Percentiles rank a stretch among this genome's conserved stretches.
Evolutionary conservation across 1,140 invertebrate genomes (phyloP).

Genomic region (Pseudomyrmex concolor): DNA sequence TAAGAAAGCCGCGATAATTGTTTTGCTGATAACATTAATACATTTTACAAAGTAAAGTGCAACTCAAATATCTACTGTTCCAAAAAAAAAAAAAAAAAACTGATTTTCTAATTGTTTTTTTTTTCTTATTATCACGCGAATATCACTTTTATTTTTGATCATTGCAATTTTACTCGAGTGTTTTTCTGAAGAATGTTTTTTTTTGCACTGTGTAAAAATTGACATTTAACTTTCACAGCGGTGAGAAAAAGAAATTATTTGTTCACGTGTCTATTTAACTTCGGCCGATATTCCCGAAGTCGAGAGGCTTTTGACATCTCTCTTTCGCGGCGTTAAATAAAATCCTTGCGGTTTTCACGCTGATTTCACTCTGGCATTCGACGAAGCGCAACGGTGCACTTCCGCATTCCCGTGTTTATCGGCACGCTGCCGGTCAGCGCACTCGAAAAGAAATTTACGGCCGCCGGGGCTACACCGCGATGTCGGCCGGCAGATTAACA

Average conservation of each 20-base stretch:
- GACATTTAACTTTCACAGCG: no score
- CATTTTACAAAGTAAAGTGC: not conserved
- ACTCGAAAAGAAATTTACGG: constrained; percentile 73
- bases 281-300: no score
- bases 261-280: no score
- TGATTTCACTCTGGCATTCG: constrained; percentile 72
- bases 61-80: no score
- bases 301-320: no score
- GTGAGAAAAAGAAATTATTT: no score
- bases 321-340: constrained; percentile 65
- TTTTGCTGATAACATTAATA: not conserved
- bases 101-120: no score
- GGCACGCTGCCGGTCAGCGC: constrained; percentile 63
- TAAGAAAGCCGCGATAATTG: no score
- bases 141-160: no score
- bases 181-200: constrained; percentile 39
- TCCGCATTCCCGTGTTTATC: constrained; percentile 73
- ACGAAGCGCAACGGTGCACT: constrained; percentile 63
- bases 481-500: constrained; percentile 64
- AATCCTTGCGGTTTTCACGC: constrained; percentile 74
- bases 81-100: no score
- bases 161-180: no score
- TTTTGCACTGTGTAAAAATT: constrained; percentile 12
- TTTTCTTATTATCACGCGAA: no score
- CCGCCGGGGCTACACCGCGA: constrained; percentile 17